A percentile compares a stretch with the other conserved stretches of the same genome.
Evolutionary conservation across 2,888 invertebrate genomes (phyloP).

Genomic region (Drosophila lacicola): DNA sequence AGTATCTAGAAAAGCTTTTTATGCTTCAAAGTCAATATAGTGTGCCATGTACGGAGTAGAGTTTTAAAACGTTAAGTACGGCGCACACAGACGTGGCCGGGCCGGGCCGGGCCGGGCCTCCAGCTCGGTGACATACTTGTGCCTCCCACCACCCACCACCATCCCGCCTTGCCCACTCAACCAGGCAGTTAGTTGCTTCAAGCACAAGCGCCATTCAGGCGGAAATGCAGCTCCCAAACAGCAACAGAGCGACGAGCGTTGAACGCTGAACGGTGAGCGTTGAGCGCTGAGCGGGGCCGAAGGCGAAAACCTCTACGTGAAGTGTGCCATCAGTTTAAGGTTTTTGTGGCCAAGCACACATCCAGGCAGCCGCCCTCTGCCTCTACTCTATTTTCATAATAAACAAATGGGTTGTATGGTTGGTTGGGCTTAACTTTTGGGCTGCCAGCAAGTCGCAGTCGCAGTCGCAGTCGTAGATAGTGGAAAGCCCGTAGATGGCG

Average conservation of each 20-base stretch:
- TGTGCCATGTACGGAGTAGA: constrained; percentile 70
- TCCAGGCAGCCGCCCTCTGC: constrained; percentile 2
- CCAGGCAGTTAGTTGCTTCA: constrained; percentile 65
- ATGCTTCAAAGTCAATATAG: constrained; percentile 80
- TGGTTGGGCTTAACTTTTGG: constrained; percentile 80
- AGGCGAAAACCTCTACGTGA: constrained; percentile 73
- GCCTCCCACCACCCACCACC: constrained; percentile 9
- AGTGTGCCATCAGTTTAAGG: constrained; percentile 82
- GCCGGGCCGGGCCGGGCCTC: constrained; percentile 22
- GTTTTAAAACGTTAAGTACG: constrained; percentile 76
- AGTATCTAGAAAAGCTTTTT: constrained; percentile 77
- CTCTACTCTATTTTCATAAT: constrained; percentile 69
- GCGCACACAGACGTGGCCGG: constrained; percentile 10
- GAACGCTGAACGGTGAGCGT: neutral
- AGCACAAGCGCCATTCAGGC: constrained; percentile 77
- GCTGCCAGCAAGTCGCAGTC: constrained; percentile 58
- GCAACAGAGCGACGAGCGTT: constrained; percentile 6
- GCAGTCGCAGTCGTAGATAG: constrained; percentile 47
- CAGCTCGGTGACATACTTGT: constrained; percentile 46
- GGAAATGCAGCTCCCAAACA: constrained; percentile 78
- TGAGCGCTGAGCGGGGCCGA: constrained; percentile 40
- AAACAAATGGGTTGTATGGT: constrained; percentile 77
- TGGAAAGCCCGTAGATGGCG: constrained; percentile 13
- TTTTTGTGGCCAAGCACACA: constrained; percentile 68
- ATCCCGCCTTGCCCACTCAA: constrained; percentile 6